phyloP scores from a whole-genome alignment of 2,888 invertebrate species.

The Nephrotoma appendiculata region DNA sequence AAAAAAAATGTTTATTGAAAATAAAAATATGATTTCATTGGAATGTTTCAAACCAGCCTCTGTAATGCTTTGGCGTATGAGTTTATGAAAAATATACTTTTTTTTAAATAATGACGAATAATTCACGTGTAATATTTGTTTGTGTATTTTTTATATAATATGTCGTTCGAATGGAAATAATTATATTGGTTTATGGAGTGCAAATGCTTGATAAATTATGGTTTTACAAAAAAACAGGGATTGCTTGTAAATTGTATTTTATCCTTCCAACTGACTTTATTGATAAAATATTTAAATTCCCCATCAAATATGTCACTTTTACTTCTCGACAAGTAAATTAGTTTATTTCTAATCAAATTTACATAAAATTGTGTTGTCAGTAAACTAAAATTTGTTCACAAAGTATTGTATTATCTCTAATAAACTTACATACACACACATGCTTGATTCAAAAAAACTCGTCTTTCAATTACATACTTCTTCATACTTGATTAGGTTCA shows the following conservation, averaged over 20 bases:
- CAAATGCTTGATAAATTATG: not conserved
- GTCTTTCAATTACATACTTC: not conserved
- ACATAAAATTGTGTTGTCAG: not conserved
- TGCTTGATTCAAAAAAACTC: not conserved
- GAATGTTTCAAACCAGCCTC: not conserved
- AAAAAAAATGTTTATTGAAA: not conserved
- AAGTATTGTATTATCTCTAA: not conserved
- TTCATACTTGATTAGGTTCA: not conserved
- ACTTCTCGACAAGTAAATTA: not conserved
- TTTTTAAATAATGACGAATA: not conserved
- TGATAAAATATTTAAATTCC: too few species aligned
- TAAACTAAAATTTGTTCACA: not conserved
- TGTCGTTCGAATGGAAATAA: not conserved
- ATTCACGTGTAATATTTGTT: not conserved
- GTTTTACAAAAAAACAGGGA: not conserved
- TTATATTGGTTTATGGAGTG: not conserved
- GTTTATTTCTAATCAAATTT: not conserved
- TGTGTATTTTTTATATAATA: not conserved
- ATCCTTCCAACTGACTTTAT: too few species aligned
- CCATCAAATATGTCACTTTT: not conserved
- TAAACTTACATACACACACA: not conserved
- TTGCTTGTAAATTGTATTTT: not conserved
- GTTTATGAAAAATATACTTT: not conserved
- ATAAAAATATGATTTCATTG: not conserved
- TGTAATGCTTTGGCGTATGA: not conserved